Base-by-base conservation (phyloP, 2,113 vertebrate species). In the Lophochroa leadbeateri region DNA sequence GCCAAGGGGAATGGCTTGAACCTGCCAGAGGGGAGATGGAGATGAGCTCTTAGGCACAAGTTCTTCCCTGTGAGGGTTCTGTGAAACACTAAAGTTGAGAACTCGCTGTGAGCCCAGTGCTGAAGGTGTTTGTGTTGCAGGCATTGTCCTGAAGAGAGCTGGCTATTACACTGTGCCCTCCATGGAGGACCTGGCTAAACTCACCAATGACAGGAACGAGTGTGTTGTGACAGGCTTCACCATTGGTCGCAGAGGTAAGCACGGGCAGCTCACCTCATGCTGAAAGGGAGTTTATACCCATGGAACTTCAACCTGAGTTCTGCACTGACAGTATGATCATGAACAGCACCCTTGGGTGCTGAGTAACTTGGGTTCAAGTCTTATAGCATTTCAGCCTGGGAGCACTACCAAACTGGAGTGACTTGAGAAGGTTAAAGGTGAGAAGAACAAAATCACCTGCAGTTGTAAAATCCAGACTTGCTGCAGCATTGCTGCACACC, bases 81-180 rank as follows among this genome's bases (percentile, higher is more conserved):
- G 57, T 58, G 33, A 23, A 58, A 23, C 9, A 23, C 3, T 28
- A 0, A 24, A 35, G 33, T 3, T 50, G 52, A 0, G 6, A 1
- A 1, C 1, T 17, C n/a, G 41, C 24, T 44, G 46, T 21, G 47
- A 46, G 23, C 50, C 18, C 13, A 0, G 41, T 43, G 25, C 81
- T 93, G 17, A 55, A 7, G n/a, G 23, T 23, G 37, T 19, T 81
- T 81, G 44, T 64, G 10, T 79, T 82, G 37, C 72, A 99, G 99
- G 99, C 24, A 98, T 99, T 27, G 94, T 99, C 52, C 98, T 99
- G 25, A 98, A 95, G 1, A 98, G 98, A 27, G 98, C 98, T 24
- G 99, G 99, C 11, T 99, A 99, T 25, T 99, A 99, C 96, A 99
- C 99, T 92, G 99, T 99, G 96, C 99, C 99, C 0, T 98, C 98